Conservation (phyloP, 2,113 vertebrate genomes). For the Illadopsis cleaveri region DNA sequence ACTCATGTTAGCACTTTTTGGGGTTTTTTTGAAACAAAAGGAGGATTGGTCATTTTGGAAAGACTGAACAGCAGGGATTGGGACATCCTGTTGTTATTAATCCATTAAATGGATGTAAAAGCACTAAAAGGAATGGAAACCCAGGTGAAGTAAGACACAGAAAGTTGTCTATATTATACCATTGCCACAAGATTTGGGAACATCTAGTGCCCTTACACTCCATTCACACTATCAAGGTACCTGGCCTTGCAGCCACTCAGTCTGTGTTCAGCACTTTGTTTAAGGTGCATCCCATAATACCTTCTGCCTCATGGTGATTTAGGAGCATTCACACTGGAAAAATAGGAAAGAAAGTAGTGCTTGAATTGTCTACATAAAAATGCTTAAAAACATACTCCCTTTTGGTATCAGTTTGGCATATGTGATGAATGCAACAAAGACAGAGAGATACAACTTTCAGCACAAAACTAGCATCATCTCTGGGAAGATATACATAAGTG, state of each 20-base stretch:
- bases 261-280: background rate
- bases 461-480: background rate
- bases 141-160: background rate
- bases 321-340: background rate
- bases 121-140: background rate
- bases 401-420: background rate
- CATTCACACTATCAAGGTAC: background rate
- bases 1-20: background rate
- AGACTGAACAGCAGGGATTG: background rate
- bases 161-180: background rate
- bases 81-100: background rate
- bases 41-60: background rate
- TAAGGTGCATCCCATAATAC: background rate
- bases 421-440: background rate
- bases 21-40: background rate
- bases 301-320: background rate
- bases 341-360: background rate
- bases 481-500: background rate
- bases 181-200: background rate
- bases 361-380: background rate
- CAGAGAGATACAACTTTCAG: background rate
- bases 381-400: background rate
- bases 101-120: background rate
- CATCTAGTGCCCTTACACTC: background rate
- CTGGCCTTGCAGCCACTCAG: background rate